Conservation (phyloP, 2,888 invertebrate genomes). For the Zelleria hepariella region DNA sequence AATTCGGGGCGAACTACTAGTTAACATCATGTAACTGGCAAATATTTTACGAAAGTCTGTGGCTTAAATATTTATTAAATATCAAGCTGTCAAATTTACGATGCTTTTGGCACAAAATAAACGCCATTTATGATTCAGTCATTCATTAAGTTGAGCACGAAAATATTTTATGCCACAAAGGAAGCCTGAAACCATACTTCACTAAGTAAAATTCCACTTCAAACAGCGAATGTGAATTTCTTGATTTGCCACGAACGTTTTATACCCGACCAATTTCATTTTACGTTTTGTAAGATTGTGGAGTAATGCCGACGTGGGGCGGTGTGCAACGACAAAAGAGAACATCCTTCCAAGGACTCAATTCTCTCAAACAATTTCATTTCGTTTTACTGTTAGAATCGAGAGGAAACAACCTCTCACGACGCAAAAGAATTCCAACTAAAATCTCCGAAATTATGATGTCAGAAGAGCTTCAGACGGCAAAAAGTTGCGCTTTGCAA, state of each 20-base stretch:
- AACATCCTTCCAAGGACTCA: conserved; percentile 4
- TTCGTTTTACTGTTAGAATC: background rate
- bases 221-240: background rate
- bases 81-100: background rate
- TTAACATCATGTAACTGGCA: too few relatives aligned
- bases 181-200: background rate
- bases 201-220: background rate
- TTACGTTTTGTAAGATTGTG: conserved; percentile 1
- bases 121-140: background rate
- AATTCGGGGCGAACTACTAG: too few relatives aligned
- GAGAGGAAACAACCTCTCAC: background rate
- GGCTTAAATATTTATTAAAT: background rate
- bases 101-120: background rate
- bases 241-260: background rate
- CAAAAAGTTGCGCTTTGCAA: background rate
- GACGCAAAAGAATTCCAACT: background rate
- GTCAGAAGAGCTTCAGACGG: background rate
- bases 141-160: background rate
- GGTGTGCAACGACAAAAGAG: background rate
- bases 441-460: conserved; percentile 1
- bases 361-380: conserved; percentile 3
- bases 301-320: background rate
- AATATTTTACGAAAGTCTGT: too few relatives aligned
- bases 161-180: background rate
- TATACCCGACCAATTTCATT: background rate